These are phyloP conservation scores for Xiphophorus hellerii DNA, from an alignment of 2,113 vertebrate species.

Conservation along the genomic window DNA sequence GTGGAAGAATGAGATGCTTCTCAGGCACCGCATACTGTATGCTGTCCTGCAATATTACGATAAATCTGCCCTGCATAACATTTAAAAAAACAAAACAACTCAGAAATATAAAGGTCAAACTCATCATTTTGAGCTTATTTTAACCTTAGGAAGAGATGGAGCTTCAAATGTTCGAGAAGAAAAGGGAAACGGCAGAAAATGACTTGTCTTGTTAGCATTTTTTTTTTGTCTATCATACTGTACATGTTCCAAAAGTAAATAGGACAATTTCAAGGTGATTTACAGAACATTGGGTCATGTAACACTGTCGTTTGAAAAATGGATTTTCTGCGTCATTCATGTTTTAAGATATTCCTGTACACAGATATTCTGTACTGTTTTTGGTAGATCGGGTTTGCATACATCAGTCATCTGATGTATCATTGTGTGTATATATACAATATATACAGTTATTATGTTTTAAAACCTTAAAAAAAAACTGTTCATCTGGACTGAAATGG, in stretches of 20 bases:
- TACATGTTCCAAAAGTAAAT: background rate
- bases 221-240: background rate
- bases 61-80: constrained; percentile 19
- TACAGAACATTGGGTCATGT: too few relatives aligned
- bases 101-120: constrained; percentile 39
- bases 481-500: too few relatives aligned
- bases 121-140: constrained; percentile 35
- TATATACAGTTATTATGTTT: too few relatives aligned
- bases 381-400: too few relatives aligned
- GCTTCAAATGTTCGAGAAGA: constrained; percentile 28
- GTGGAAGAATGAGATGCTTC: constrained; percentile 9
- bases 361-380: too few relatives aligned
- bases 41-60: constrained; percentile 38
- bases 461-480: too few relatives aligned
- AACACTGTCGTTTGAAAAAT: too few relatives aligned
- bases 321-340: too few relatives aligned
- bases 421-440: too few relatives aligned
- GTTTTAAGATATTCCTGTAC: too few relatives aligned
- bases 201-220: constrained; percentile 12
- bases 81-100: background rate
- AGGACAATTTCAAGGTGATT: too few relatives aligned
- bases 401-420: too few relatives aligned
- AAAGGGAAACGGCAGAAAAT: background rate
- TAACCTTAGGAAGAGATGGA: background rate
- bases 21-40: background rate